Conservation (phyloP, 30 jellyfish, hydroid and myxozoan genomes). For the Mastigias papua region DNA sequence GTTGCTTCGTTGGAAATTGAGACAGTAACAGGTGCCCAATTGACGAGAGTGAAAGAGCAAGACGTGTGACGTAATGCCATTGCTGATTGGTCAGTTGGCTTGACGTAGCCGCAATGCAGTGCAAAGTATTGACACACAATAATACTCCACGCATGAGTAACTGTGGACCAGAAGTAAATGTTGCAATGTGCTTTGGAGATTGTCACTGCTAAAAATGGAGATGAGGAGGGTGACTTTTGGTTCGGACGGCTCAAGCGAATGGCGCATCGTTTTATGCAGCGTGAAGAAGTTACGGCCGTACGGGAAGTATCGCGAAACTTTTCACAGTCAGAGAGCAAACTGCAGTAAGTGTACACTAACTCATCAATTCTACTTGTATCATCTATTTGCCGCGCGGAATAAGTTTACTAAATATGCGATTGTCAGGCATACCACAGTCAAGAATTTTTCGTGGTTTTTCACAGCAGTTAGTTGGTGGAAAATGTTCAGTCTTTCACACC, state of each 20-base stretch:
- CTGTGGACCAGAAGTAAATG: background rate
- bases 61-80: background rate
- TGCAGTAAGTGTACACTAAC: background rate
- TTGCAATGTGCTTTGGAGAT: background rate
- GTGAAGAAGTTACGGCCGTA: constrained; percentile 54
- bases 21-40: background rate
- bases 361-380: background rate
- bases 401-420: too few species aligned
- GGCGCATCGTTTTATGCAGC: constrained; percentile 34
- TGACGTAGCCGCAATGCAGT: background rate
- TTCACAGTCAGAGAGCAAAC: background rate
- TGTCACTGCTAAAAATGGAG: constrained; percentile 16
- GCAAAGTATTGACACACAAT: background rate
- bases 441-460: too few species aligned
- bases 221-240: constrained; percentile 24
- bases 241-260: background rate
- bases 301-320: constrained; percentile 20
- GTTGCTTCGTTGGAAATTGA: background rate
- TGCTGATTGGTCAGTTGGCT: background rate
- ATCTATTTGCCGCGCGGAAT: background rate
- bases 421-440: too few species aligned
- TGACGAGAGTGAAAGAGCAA: background rate
- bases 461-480: too few species aligned
- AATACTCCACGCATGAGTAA: background rate
- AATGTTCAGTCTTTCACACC: too few species aligned